Evolutionary conservation across 2,888 invertebrate genomes (phyloP), one percentile per base, ranked within the genome.

Genomic region (Stenolophus ochropezus): DNA sequence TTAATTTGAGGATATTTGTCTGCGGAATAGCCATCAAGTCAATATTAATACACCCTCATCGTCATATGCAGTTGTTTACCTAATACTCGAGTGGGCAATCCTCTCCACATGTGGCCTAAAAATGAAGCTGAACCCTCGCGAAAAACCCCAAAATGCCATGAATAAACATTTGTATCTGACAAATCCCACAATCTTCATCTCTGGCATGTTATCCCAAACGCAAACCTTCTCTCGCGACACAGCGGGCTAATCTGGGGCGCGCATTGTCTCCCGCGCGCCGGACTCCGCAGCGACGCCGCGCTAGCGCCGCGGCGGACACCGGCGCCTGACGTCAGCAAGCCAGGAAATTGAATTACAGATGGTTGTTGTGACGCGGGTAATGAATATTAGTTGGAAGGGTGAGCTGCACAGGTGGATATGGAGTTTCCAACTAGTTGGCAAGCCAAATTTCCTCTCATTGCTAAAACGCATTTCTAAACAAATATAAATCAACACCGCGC

Each of bases 121-220:
- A 27, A 75, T 53, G 75, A 75, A 27, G 14, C 42, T 77, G 42
- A 61, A 75, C 58, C 89, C 89, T 85, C 89, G 33, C 11, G 89
- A 89, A 89, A 89, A 88, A 88, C 88, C 81, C 80, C 58, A 51
- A 84, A 84, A 87, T 87, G 84, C 86, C 84, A 84, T 85, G 86
- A 85, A 85, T 86, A 87, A 87, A 87, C 87, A 87, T 84, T 84
- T 83, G 86, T 86, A 88, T 86, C 88, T 86, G 88, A 87, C 87
- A 88, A 87, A 88, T 88, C 88, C 87, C 86, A 86, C 88, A 87
- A 87, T 86, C 81, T 86, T 85, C 85, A 85, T 81, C 83, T 85
- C 85, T 80, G 85, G 86, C 86, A 86, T 88, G 87, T 87, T 88
- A 89, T 88, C 89, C 88, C 86, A 84, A 87, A 85, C 86, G 88